phyloP scores from a whole-genome alignment of 2,113 vertebrate species.

The Rattus rattus region DNA sequence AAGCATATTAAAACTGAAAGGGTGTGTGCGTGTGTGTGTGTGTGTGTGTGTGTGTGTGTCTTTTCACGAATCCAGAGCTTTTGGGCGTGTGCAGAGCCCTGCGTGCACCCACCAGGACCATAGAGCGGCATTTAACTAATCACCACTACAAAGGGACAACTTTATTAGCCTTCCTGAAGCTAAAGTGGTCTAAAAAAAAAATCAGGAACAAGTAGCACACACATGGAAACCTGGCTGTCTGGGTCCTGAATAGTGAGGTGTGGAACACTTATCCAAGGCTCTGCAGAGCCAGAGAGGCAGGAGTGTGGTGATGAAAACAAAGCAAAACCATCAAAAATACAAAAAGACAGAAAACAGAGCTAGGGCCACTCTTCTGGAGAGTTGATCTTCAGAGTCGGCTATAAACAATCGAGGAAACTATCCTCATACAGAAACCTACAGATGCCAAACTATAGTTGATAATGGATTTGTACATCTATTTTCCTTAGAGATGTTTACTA shows the following conservation, averaged over 20 bases:
- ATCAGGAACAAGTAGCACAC: neutral
- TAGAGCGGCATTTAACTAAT: too few species aligned
- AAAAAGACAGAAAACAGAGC: neutral
- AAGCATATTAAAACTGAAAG: too few species aligned
- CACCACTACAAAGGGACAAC: neutral
- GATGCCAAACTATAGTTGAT: constrained; percentile 27
- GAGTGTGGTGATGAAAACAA: neutral
- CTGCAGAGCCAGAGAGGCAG: neutral
- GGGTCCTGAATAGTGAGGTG: neutral
- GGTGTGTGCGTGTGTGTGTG: too few species aligned
- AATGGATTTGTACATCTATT: neutral
- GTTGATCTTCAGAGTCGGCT: constrained; percentile 19
- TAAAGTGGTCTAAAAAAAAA: neutral
- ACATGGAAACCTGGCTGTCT: neutral
- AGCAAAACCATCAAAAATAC: neutral
- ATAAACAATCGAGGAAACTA: neutral
- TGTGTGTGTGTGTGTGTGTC: too few species aligned
- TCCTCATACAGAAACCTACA: neutral
- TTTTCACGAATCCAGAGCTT: too few species aligned
- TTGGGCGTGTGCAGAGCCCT: too few species aligned
- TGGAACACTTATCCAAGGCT: neutral
- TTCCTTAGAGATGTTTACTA: constrained; percentile 36
- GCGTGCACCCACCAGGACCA: too few species aligned
- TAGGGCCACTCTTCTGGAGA: neutral
- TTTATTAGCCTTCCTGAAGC: neutral